A percentile compares a stretch with the other conserved stretches of the same genome.
Evolutionary conservation across 2,888 invertebrate genomes (phyloP).

Genomic region (Chalcis sispes): DNA sequence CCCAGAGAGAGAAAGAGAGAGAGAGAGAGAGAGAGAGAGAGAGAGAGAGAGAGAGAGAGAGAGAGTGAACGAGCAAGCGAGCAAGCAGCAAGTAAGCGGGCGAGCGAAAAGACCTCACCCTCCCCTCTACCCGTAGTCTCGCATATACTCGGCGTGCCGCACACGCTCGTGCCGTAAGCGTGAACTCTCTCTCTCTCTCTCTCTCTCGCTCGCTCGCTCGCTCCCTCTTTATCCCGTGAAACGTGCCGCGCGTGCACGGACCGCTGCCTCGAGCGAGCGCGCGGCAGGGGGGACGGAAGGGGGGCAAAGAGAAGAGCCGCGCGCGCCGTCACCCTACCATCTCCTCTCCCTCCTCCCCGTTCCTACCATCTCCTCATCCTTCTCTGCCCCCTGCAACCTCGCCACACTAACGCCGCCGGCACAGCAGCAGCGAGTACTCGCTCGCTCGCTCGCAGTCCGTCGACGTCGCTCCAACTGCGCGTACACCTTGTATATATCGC

Average conservation of each 20-base stretch:
- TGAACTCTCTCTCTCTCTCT: constrained; percentile 37
- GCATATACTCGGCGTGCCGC: constrained; percentile 29
- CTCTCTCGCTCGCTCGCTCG: constrained; percentile 42
- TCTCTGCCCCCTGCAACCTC: constrained; percentile 46
- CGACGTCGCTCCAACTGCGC: constrained; percentile 69
- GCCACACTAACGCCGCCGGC: too few relatives aligned
- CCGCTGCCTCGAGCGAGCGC: constrained; percentile 68
- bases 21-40: too few relatives aligned
- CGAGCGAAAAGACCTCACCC: too few relatives aligned
- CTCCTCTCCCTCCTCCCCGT: constrained; percentile 39
- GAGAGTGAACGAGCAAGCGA: too few relatives aligned
- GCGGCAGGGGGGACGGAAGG: constrained; percentile 69
- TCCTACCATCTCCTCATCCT: constrained; percentile 13
- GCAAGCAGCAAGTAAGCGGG: too few relatives aligned
- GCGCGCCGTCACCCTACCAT: constrained; percentile 22
- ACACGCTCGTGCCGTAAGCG: constrained; percentile 4
- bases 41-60: too few relatives aligned
- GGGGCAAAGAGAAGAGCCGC: too few relatives aligned
- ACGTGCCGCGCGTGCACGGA: constrained; percentile 54
- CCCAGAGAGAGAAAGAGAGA: too few relatives aligned
- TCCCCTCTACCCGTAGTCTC: constrained; percentile 57
- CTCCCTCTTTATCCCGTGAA: constrained; percentile 47
- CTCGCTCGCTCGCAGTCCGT: constrained; percentile 74
- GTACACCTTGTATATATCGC: too few relatives aligned
- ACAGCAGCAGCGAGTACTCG: constrained; percentile 61